phyloP scores from a whole-genome alignment of 2,113 vertebrate genomes.

The Notarius lentiginosus region DNA sequence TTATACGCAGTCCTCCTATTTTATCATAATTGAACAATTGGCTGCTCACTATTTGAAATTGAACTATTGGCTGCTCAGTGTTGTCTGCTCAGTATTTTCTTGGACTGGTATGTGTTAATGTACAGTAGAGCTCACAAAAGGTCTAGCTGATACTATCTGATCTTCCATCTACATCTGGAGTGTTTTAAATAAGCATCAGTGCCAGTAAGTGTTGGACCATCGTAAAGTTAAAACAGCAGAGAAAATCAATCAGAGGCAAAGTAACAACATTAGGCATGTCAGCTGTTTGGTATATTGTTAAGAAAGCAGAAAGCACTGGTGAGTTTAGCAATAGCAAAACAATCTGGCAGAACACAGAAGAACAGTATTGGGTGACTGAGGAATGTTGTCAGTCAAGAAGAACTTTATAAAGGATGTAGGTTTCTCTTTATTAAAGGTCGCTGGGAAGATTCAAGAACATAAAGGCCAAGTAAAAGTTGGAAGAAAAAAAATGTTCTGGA shows the following conservation, averaged over 20 bases:
- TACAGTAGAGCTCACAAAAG: neutral
- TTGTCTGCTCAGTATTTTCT: conserved; percentile 11
- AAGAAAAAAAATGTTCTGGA: neutral
- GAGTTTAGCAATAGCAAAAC: conserved; percentile 19
- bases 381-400: neutral
- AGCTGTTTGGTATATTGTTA: conserved; percentile 11
- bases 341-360: conserved; percentile 18
- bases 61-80: neutral
- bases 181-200: conserved; percentile 6
- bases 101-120: neutral
- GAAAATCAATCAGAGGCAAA: neutral
- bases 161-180: conserved; percentile 24
- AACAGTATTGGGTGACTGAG: neutral
- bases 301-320: neutral
- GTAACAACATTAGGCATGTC: conserved; percentile 11
- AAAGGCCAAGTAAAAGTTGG: neutral
- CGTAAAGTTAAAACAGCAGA: conserved; percentile 14
- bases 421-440: neutral
- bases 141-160: conserved; percentile 14
- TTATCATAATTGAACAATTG: conserved; percentile 28
- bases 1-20: conserved; percentile 7
- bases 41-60: neutral
- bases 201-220: conserved; percentile 31
- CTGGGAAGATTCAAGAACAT: neutral
- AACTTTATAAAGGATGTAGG: neutral